Base-by-base conservation (phyloP, 2,113 vertebrate species). In the Lophotis ruficrista region DNA sequence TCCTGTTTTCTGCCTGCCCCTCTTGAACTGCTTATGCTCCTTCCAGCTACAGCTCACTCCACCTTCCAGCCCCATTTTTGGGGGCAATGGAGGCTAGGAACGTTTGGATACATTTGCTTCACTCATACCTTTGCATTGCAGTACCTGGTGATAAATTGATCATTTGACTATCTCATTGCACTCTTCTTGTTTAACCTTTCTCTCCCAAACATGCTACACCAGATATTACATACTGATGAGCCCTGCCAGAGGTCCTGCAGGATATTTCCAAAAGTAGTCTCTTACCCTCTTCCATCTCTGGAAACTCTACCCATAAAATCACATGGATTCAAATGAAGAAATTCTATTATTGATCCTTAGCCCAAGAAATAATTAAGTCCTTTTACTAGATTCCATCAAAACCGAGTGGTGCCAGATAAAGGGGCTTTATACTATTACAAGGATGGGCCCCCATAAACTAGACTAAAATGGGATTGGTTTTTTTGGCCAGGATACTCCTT, bases 381-480 rank as follows among this genome's bases (percentile, higher is more conserved):
- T 54, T 33, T 86, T 58, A 71, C 37, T 72, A 68, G 65, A 90
- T 68, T n/a, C 14, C 27, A 31, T 50, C 2, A 0, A 35, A 94
- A 61, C 6, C 6, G 61, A 23, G 20, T 38, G 31, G 6, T 82
- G n/a, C 25, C 54, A 87, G 57, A 78, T 45, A 16, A 22, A 31
- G 13, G 12, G 72, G 8, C 10, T 83, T 85, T 84, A 25, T 75
- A 35, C 1, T 77, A 8, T 51, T 90, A 54, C 17, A 68, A 61
- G 5, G 13, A 43, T 60, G 11, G 6, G 4, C 24, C 13, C 6
- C 31, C 18, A 30, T 58, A 77, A 92, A 37, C 41, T 47, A 73
- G 27, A 58, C 17, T 54, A 62, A 86, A 83, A 21, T 24, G 3
- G 9, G 14, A 62, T 31, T 56, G 6, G 0, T 1, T 1, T 6